Evolutionary conservation across 1,140 invertebrate genomes (phyloP).

Genomic region (Tigriopus japonicus): DNA sequence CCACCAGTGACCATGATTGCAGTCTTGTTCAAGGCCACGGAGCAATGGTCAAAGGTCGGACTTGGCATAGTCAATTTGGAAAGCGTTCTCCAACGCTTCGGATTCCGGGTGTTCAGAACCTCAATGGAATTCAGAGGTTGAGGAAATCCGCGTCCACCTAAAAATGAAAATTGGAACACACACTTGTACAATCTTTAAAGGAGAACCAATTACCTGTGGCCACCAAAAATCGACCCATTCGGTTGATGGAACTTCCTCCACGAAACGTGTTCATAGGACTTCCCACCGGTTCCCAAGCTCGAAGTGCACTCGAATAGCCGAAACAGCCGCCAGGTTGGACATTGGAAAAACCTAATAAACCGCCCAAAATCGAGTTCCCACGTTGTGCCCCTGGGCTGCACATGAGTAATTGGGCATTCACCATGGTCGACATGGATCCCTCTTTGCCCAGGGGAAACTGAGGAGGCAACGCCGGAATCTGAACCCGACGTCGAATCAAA

Average conservation of each 20-base stretch:
- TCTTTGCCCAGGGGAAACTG: neutral
- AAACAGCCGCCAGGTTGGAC: neutral
- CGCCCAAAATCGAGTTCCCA: neutral
- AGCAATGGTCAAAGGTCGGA: conserved; percentile 7
- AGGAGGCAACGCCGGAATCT: neutral
- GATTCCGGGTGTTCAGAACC: neutral
- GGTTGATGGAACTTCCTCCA: neutral
- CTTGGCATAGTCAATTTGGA: conserved; percentile 1
- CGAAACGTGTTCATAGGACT: neutral
- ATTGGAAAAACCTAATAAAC: neutral
- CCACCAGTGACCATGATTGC: conserved; percentile 4
- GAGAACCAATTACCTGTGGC: neutral
- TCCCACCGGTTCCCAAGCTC: neutral
- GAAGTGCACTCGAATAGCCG: neutral
- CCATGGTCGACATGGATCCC: neutral
- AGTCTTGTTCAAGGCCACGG: neutral
- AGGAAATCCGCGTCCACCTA: neutral
- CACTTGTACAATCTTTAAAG: neutral
- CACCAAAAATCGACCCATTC: conserved; percentile 1
- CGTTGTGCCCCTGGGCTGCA: conserved; percentile 3
- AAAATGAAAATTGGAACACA: neutral
- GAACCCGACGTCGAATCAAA: neutral
- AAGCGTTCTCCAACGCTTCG: conserved; percentile 1
- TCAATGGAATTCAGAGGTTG: conserved; percentile 1
- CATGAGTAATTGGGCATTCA: neutral